Percentiles rank a stretch among this genome's conserved stretches.
These are phyloP conservation scores for Listrodromus nycthemerus DNA, from an alignment of 2,888 invertebrate species.

Conservation along the genomic window DNA sequence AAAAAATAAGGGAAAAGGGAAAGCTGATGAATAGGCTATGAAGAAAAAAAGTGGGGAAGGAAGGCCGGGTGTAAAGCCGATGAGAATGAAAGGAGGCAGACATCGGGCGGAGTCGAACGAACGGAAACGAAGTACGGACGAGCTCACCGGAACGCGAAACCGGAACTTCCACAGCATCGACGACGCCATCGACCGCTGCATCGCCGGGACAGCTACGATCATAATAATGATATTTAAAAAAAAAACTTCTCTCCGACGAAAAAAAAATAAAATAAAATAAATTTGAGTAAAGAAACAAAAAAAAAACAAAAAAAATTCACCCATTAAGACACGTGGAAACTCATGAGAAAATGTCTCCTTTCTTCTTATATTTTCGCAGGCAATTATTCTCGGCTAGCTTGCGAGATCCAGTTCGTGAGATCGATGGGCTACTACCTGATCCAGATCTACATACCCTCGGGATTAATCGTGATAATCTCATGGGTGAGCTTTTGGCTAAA, in stretches of 20 bases:
- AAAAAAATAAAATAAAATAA: conserved; percentile 40
- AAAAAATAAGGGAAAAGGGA: background rate
- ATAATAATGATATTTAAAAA: conserved; percentile 10
- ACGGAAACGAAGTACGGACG: conserved; percentile 10
- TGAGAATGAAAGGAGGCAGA: background rate
- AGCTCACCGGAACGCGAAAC: conserved; percentile 13
- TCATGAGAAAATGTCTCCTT: conserved; percentile 68
- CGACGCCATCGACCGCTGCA: conserved; percentile 31
- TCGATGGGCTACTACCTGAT: conserved; percentile 99
- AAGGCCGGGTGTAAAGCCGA: conserved; percentile 4
- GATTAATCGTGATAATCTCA: conserved; percentile 98
- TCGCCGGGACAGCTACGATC: conserved; percentile 1
- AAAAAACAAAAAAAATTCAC: background rate
- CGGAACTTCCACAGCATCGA: conserved; percentile 13
- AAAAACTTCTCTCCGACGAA: conserved; percentile 8
- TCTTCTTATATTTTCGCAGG: conserved; percentile 87
- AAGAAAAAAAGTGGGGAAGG: background rate
- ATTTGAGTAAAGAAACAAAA: conserved; percentile 17
- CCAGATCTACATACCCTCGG: conserved; percentile 99
- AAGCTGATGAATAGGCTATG: conserved; percentile 8
- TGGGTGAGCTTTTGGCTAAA: conserved; percentile 99
- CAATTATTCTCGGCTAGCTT: conserved; percentile 98
- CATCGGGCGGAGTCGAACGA: conserved; percentile 1
- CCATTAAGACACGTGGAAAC: conserved; percentile 52
- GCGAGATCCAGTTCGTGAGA: conserved; percentile 98